Evolutionary conservation across 2,113 vertebrate species (phyloP), one percentile per base, ranked within the genome.

Genomic region (Equus przewalskii): DNA sequence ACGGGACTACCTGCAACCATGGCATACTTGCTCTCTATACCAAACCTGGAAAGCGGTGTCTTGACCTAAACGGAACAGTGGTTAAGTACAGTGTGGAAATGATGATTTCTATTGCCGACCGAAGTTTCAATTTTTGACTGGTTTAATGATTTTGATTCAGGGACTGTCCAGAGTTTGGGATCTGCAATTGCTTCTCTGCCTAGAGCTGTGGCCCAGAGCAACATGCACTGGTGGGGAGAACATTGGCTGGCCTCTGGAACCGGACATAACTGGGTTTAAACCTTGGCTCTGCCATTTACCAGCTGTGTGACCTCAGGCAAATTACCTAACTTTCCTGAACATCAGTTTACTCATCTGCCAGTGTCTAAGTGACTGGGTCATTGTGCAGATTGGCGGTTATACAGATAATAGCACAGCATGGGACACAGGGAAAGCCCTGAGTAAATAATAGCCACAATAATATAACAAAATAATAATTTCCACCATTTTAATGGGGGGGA

Each of bases 231-330:
- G 36, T 72, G 58, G n/a, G 51, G 80, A 51, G 18, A 67, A 28
- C 54, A 54, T 6, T 28, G 69, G 44, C 33, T 24, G 19, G 88
- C 26, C 19, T 58, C 79, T 88, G 41, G 75, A 73, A 58, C 22
- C 22, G 49, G 33, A 15, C 15, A 44, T n/a, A 90, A 58, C 30
- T 75, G 69, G 44, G 9, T 75, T 90, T 72, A 36, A 79, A 62
- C 49, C 67, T 85, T 60, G 12, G 10, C 54, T 72, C 11, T 70
- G 58, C n/a, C 54, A 78, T 41, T 65, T 30, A 33, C 26, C 79
- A 94, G 93, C 91, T 90, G 56, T 80, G 73, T 80, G 69, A 87
- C 84, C 64, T 69, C 49, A 46, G 54, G 73, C 62, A 89, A 72
- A 30, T 83, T 85, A 56, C 67, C 44, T 80, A 84, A 67, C 70